Conservation (phyloP, 2,797 vertebrate species). For the Anableps anableps region DNA sequence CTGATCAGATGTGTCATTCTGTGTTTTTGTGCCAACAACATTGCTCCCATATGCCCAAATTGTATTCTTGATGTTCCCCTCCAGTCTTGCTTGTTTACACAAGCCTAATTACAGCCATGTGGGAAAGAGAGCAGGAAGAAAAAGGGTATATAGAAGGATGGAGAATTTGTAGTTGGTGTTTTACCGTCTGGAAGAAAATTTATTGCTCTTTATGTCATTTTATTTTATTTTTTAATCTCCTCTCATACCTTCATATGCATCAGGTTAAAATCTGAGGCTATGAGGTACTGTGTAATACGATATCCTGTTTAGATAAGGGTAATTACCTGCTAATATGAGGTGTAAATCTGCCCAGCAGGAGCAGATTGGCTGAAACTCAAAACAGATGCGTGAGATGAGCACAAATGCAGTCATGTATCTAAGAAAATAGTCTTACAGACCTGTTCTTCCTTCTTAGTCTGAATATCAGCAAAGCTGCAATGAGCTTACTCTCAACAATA, state of each 20-base stretch:
- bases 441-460: not conserved
- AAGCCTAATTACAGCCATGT: constrained; percentile 68
- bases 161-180: constrained; percentile 12
- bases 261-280: constrained; percentile 25
- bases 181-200: constrained; percentile 51
- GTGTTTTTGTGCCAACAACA: constrained; percentile 44
- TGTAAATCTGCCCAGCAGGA: constrained; percentile 19
- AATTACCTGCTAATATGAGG: constrained; percentile 8
- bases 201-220: constrained; percentile 9
- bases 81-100: constrained; percentile 66
- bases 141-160: constrained; percentile 16
- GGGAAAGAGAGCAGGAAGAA: constrained; percentile 48
- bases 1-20: constrained; percentile 34
- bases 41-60: constrained; percentile 48
- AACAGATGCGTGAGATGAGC: constrained; percentile 20
- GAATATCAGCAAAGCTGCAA: not conserved
- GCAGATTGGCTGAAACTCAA: constrained; percentile 8
- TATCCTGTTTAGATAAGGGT: constrained; percentile 5
- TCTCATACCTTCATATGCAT: constrained; percentile 6
- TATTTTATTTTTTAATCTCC: not conserved
- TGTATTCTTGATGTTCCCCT: constrained; percentile 65
- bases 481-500: not conserved
- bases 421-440: not conserved
- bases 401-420: not conserved
- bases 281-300: constrained; percentile 5